Evolutionary conservation across 1,140 invertebrate genomes (phyloP).

Genomic region (Zaprionus tsacasi): DNA sequence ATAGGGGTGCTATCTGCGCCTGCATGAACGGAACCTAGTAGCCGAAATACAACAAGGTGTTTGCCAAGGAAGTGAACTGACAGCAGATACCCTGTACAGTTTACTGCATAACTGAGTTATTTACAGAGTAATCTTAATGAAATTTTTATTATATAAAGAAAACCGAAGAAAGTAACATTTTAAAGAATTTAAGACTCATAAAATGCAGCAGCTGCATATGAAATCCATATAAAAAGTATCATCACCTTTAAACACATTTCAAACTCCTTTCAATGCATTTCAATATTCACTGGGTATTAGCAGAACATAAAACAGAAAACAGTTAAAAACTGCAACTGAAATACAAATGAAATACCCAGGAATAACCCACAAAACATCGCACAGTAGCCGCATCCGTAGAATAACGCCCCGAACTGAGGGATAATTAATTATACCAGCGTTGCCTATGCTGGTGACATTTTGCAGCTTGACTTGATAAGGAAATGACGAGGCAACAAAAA

Average conservation of each 20-base stretch:
- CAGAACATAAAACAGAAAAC: background rate
- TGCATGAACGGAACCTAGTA: conserved; percentile 52
- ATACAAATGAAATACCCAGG: background rate
- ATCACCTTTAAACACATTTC: background rate
- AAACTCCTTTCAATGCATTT: background rate
- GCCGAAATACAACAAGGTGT: conserved; percentile 15
- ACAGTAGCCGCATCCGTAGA: conserved; percentile 27
- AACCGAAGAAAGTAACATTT: background rate
- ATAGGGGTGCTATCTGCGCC: conserved; percentile 70
- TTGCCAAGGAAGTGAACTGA: background rate
- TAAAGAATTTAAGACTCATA: background rate
- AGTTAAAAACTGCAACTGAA: conserved; percentile 6
- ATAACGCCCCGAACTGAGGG: conserved; percentile 45
- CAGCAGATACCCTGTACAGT: background rate
- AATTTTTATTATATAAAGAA: background rate
- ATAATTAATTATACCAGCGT: conserved; percentile 73
- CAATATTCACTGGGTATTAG: background rate
- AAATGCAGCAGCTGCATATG: background rate
- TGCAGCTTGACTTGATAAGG: conserved; percentile 67
- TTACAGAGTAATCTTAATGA: background rate
- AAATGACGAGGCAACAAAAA: conserved; percentile 69
- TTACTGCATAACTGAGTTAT: background rate
- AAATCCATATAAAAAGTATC: background rate
- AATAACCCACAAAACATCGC: conserved; percentile 16
- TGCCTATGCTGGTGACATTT: conserved; percentile 61